A percentile compares a stretch with the other conserved stretches of the same genome.
phyloP scores from a whole-genome alignment of 2,888 invertebrate genomes.

The Scelioninae gen. 2 region DNA sequence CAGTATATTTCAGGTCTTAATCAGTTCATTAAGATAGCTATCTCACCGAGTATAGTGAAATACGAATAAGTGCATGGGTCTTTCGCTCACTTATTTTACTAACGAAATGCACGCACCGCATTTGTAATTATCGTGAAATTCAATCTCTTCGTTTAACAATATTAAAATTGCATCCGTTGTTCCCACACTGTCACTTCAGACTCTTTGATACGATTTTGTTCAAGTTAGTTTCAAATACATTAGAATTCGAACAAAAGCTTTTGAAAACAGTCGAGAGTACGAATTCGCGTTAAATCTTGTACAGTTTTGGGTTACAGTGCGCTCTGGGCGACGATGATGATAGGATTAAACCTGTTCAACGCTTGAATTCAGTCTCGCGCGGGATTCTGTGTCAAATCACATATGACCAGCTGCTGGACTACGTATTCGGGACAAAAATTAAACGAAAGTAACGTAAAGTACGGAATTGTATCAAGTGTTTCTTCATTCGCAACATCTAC shows the following conservation, averaged over 20 bases:
- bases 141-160: no score
- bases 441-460: not conserved
- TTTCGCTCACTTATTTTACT: no score
- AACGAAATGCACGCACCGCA: no score
- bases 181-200: no score
- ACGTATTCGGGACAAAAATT: slow-evolving; percentile 23
- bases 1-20: no score
- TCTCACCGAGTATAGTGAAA: no score
- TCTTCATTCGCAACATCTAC: not conserved
- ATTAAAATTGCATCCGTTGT: no score
- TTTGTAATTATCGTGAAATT: no score
- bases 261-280: slow-evolving; percentile 4
- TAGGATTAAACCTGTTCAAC: slow-evolving; percentile 51
- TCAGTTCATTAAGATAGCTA: no score
- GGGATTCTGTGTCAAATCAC: slow-evolving; percentile 36
- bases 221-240: no score
- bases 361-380: slow-evolving; percentile 39
- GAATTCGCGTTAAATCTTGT: slow-evolving; percentile 27
- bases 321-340: slow-evolving; percentile 49
- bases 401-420: slow-evolving; percentile 27
- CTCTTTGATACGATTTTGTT: no score
- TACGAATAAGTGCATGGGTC: no score
- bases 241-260: slow-evolving; percentile 31
- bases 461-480: not conserved
- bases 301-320: slow-evolving; percentile 47